phyloP scores from a whole-genome alignment of 2,888 invertebrate species.

The Rotaria macrura region DNA sequence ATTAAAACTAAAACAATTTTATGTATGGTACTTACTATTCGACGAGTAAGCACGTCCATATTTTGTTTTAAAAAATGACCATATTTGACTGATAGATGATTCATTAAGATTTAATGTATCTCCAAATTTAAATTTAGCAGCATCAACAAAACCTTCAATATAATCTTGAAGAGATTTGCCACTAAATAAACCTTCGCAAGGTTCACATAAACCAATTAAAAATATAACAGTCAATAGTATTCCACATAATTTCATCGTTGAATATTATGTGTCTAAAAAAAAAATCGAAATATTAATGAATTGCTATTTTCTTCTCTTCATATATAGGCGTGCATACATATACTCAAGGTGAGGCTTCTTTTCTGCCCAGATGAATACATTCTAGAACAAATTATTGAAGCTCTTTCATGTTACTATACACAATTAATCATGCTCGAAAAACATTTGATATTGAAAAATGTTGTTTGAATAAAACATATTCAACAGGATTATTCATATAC shows the following conservation, averaged over 20 bases:
- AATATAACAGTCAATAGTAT: not conserved
- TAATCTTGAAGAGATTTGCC: not conserved
- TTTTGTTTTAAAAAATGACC: not conserved
- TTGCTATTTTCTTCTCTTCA: not conserved
- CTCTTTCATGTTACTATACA: too few relatives aligned
- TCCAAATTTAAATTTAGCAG: not conserved
- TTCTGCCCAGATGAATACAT: too few relatives aligned
- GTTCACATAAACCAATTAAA: not conserved
- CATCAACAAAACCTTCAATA: not conserved
- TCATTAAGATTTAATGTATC: not conserved
- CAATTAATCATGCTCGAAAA: too few relatives aligned
- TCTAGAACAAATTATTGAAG: too few relatives aligned
- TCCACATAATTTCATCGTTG: not conserved
- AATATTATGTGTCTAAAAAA: not conserved
- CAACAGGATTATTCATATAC: too few relatives aligned
- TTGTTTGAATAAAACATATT: too few relatives aligned
- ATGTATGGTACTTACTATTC: not conserved
- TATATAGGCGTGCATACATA: not conserved
- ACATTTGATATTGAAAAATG: too few relatives aligned
- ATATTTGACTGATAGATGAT: not conserved
- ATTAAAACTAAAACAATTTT: too few relatives aligned
- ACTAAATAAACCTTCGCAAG: not conserved
- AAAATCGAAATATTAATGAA: not conserved
- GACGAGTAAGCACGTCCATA: not conserved
- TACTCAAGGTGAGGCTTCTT: too few relatives aligned